Percentiles rank a stretch among this genome's conserved stretches.
phyloP scores from a whole-genome alignment of 2,888 invertebrate species.

The Drosophila hamatofila region DNA sequence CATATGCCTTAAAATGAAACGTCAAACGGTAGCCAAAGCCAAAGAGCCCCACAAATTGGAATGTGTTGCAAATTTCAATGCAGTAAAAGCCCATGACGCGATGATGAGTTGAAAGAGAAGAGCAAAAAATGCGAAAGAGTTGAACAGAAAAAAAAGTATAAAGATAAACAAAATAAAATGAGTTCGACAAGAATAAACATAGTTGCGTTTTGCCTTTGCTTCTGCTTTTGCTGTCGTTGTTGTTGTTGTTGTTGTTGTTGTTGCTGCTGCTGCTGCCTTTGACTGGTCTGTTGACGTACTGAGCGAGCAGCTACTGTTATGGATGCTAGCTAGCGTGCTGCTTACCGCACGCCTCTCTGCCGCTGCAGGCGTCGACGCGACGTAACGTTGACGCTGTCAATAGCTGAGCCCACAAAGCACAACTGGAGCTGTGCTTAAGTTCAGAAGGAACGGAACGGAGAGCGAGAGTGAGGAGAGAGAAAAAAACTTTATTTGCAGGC shows the following conservation, averaged over 20 bases:
- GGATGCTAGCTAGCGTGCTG: constrained; percentile 36
- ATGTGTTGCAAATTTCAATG: constrained; percentile 81
- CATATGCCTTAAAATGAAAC: constrained; percentile 48
- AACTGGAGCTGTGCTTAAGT: constrained; percentile 59
- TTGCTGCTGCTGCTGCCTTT: constrained; percentile 1
- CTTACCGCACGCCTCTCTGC: neutral
- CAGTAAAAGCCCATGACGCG: constrained; percentile 67
- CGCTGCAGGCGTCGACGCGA: constrained; percentile 44
- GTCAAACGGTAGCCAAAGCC: constrained; percentile 74
- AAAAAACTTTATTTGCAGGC: constrained; percentile 10
- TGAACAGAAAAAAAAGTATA: constrained; percentile 46
- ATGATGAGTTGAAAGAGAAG: constrained; percentile 36
- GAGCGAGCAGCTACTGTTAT: constrained; percentile 43
- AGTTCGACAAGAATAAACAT: constrained; percentile 67
- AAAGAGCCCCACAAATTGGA: constrained; percentile 63
- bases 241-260: neutral
- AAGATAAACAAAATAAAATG: constrained; percentile 73
- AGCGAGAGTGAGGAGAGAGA: constrained; percentile 11
- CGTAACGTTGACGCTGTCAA: constrained; percentile 54
- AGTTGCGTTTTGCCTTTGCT: constrained; percentile 45
- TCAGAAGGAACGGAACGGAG: constrained; percentile 12
- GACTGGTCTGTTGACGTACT: constrained; percentile 23
- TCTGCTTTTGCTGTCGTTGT: neutral
- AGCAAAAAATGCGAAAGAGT: constrained; percentile 54
- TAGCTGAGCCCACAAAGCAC: constrained; percentile 58